Conservation (phyloP, 2,113 vertebrate species). For the Hymenochirus boettgeri region DNA sequence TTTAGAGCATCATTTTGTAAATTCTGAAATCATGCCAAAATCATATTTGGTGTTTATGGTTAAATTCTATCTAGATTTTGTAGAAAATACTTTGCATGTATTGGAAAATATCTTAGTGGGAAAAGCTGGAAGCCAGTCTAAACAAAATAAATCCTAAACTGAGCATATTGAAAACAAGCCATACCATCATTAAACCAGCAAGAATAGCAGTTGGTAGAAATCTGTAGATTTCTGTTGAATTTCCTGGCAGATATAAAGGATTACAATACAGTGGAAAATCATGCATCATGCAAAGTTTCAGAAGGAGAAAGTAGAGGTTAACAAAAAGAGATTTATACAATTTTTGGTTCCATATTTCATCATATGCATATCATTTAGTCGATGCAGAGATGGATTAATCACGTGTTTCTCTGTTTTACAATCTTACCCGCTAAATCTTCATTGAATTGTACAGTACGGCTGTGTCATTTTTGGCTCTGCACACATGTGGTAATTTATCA, state of each 20-base stretch:
- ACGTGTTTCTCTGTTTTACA: constrained; percentile 52
- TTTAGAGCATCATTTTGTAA: too few relatives aligned
- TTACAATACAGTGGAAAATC: constrained; percentile 29
- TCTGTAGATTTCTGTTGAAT: constrained; percentile 26
- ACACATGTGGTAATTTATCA: constrained; percentile 30
- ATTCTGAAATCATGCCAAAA: too few relatives aligned
- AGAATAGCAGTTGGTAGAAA: constrained; percentile 15
- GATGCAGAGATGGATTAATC: constrained; percentile 62
- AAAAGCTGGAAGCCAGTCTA: too few relatives aligned
- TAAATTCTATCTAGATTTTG: too few relatives aligned
- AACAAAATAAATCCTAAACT: neutral
- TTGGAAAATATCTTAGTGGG: too few relatives aligned
- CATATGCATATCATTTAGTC: constrained; percentile 46
- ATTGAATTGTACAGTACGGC: neutral
- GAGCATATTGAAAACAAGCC: neutral
- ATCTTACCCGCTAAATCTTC: constrained; percentile 29
- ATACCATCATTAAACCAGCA: constrained; percentile 9
- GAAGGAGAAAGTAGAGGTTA: constrained; percentile 45
- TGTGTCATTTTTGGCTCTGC: constrained; percentile 30
- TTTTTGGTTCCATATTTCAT: constrained; percentile 43
- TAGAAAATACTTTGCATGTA: too few relatives aligned
- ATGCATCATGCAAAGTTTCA: constrained; percentile 45
- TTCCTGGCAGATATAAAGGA: constrained; percentile 25
- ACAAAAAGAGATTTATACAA: constrained; percentile 45
- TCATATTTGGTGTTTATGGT: too few relatives aligned